Conservation (phyloP, 2,888 invertebrate genomes). For the Pristionchus japonicus region DNA sequence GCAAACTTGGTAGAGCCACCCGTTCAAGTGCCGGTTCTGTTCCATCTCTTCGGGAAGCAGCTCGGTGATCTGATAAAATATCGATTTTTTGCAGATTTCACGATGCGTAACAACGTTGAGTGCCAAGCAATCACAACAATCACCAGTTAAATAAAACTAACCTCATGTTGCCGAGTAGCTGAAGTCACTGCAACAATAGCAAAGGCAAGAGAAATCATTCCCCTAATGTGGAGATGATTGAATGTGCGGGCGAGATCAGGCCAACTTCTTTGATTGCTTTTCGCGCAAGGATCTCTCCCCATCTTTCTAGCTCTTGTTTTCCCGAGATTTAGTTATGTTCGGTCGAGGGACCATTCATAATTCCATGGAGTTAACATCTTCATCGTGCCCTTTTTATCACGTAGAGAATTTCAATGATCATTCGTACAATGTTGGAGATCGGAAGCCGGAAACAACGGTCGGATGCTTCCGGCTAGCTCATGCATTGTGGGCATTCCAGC, state of each 20-base stretch:
- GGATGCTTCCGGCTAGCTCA: no score
- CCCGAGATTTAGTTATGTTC: no score
- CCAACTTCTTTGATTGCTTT: background rate
- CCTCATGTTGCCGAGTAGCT: background rate
- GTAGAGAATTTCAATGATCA: no score
- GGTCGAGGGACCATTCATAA: no score
- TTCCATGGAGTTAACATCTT: no score
- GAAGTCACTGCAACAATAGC: background rate
- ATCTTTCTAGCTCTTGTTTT: no score
- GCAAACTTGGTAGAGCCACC: constrained; percentile 1
- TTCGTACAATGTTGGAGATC: no score
- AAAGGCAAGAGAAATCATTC: background rate
- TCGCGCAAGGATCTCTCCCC: background rate
- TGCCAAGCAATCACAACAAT: no score
- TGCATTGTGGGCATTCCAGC: no score
- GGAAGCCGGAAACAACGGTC: no score
- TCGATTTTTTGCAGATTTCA: background rate
- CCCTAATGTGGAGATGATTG: background rate
- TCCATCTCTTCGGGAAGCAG: constrained; percentile 33
- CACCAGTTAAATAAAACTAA: no score
- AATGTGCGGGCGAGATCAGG: background rate
- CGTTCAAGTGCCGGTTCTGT: constrained; percentile 21
- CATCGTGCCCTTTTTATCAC: no score
- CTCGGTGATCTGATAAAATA: background rate
- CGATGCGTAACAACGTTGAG: background rate